Base-by-base conservation (phyloP, 2,888 invertebrate genomes). In the Drosophila gaucha region DNA sequence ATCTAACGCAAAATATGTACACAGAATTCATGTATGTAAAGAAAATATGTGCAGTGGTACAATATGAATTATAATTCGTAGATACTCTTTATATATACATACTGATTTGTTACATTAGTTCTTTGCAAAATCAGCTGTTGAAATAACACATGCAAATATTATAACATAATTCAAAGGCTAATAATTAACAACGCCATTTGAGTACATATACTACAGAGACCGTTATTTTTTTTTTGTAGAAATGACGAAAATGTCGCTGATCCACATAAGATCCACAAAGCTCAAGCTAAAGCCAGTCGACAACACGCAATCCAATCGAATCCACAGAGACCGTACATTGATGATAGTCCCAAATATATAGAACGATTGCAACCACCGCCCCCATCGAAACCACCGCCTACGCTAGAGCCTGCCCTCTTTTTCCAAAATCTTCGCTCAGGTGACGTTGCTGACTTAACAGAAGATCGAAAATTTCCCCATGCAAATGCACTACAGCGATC, bases 401-500 rank as follows among this genome's bases (percentile, higher is more conserved):
- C 62, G 12, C 62, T 74, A 38, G 63, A 35, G 14, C 38, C 63
- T 16, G 58, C 60, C 12, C 50, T 68, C 2, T 78, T 77, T 14
- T 18, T 65, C 2, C 63, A 67, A n/a, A 71, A 74, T 2, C 54
- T 76, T 20, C 63, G 50, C 2, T 9, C 55, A 2, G 31, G 31
- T 12, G 22, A 30, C 12, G 35, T 9, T 9, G 39, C 38, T 22
- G 56, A 50, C 18, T 12, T 18, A 30, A 36, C 50, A 5, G 74
- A 67, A 18, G 65, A 83, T 22, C 59, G 16, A 3, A 52, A 6
- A n/a, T 16, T 64, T 18, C 51, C 55, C 1, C 55, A 50, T 33
- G 63, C 74, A 24, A 88, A 90, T 86, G 86, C 82, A 9, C 54
- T 91, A 44, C 91, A 91, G 71, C 80, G 91, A 30, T 92, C 91